Conservation (phyloP, 2,797 vertebrate species). For the Channa striata region DNA sequence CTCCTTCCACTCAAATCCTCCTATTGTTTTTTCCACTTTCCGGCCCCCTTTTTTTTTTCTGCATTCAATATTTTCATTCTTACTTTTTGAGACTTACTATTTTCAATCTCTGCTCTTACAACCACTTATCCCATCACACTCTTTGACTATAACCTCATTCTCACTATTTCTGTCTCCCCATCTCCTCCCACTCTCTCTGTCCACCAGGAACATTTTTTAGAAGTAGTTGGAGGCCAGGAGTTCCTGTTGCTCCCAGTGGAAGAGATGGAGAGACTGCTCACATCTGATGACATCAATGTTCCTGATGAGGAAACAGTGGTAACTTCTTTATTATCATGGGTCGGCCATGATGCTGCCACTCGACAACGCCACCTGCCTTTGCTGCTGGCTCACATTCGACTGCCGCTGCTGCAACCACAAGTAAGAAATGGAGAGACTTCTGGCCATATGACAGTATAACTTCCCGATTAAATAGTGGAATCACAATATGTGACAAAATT, state of each 20-base stretch:
- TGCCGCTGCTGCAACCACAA: slow-evolving; percentile 95
- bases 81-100: slow-evolving; percentile 7
- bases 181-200: slow-evolving; percentile 7
- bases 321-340: slow-evolving; percentile 94
- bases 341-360: slow-evolving; percentile 87
- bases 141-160: background rate
- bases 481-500: no score
- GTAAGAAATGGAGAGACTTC: slow-evolving; percentile 74
- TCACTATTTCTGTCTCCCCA: background rate
- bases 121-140: no score
- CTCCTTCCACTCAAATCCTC: slow-evolving; percentile 24
- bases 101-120: background rate
- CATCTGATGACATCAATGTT: slow-evolving; percentile 98
- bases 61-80: slow-evolving; percentile 24
- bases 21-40: slow-evolving; percentile 16
- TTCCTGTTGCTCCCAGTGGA: slow-evolving; percentile 92
- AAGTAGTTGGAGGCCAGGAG: slow-evolving; percentile 96
- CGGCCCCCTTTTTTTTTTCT: slow-evolving; percentile 4
- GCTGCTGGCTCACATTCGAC: slow-evolving; percentile 92
- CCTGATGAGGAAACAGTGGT: slow-evolving; percentile 96
- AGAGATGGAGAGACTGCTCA: slow-evolving; percentile 94
- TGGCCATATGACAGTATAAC: background rate
- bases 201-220: slow-evolving; percentile 94
- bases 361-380: slow-evolving; percentile 90
- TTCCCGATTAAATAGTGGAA: background rate